phyloP scores from a whole-genome alignment of 2,113 vertebrate genomes.

The Oenanthe oenanthe region DNA sequence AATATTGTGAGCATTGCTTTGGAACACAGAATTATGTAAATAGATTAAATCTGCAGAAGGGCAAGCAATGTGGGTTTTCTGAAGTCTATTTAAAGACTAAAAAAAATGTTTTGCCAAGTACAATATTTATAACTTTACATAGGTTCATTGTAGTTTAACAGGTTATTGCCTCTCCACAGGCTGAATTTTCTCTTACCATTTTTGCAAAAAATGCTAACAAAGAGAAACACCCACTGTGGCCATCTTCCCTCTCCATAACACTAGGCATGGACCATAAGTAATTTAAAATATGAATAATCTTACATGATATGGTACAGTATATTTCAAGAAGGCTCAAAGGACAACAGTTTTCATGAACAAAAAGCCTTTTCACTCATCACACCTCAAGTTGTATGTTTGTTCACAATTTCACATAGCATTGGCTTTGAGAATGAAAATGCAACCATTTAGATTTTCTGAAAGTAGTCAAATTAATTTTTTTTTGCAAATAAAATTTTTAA shows the following conservation, averaged over 20 bases:
- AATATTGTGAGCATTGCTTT: neutral
- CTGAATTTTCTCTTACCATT: neutral
- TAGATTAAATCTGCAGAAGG: neutral
- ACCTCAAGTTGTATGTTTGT: neutral
- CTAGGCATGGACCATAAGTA: neutral
- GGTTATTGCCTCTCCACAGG: neutral
- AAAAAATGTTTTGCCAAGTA: neutral
- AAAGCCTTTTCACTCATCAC: neutral
- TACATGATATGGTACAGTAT: neutral
- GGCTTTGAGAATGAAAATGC: neutral
- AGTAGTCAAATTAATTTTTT: neutral
- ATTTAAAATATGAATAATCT: conserved; percentile 16
- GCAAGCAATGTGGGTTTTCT: neutral
- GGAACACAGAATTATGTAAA: neutral
- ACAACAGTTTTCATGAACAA: neutral
- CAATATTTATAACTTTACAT: neutral
- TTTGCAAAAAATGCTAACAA: neutral
- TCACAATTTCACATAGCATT: neutral
- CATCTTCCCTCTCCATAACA: neutral
- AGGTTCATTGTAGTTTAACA: neutral
- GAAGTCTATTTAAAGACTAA: neutral
- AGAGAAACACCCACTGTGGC: neutral
- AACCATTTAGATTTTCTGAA: neutral
- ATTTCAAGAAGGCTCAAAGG: neutral
- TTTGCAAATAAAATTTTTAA: neutral